phyloP scores from a whole-genome alignment of 2,888 invertebrate genomes.

The Diaphora mendica region DNA sequence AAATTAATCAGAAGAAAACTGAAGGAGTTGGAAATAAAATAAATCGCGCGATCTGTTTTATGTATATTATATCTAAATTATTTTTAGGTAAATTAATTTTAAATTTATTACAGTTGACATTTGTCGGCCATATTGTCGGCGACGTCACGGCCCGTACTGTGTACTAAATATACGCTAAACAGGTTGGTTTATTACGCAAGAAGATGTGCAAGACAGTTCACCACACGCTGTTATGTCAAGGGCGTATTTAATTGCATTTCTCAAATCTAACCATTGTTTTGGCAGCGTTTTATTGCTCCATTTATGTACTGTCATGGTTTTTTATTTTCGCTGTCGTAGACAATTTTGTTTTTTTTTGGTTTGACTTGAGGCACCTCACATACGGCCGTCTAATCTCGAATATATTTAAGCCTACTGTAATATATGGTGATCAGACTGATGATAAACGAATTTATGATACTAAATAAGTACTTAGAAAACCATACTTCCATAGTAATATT shows the following conservation, averaged over 20 bases:
- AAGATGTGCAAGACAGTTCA: slow-evolving; percentile 23
- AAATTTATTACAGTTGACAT: not conserved
- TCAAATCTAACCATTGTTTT: slow-evolving; percentile 17
- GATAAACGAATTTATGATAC: too few species aligned
- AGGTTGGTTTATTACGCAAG: slow-evolving; percentile 17
- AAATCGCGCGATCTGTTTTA: too few species aligned
- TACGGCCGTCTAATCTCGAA: not conserved
- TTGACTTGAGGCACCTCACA: not conserved
- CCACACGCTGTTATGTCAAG: slow-evolving; percentile 46
- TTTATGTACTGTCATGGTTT: not conserved
- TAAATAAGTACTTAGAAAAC: too few species aligned
- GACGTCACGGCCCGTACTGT: slow-evolving; percentile 8
- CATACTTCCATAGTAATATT: too few species aligned
- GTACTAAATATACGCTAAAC: slow-evolving; percentile 15
- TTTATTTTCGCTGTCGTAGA: not conserved
- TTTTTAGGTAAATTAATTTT: too few species aligned
- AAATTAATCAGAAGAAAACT: too few species aligned
- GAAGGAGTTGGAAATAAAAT: too few species aligned
- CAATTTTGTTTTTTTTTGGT: not conserved
- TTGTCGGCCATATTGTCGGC: not conserved
- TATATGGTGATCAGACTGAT: too few species aligned
- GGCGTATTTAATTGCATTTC: slow-evolving; percentile 45
- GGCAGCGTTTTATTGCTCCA: not conserved
- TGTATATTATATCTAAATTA: too few species aligned
- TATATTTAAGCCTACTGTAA: not conserved